Conservation (phyloP, 2,113 vertebrate genomes). For the Heliornis fulica region DNA sequence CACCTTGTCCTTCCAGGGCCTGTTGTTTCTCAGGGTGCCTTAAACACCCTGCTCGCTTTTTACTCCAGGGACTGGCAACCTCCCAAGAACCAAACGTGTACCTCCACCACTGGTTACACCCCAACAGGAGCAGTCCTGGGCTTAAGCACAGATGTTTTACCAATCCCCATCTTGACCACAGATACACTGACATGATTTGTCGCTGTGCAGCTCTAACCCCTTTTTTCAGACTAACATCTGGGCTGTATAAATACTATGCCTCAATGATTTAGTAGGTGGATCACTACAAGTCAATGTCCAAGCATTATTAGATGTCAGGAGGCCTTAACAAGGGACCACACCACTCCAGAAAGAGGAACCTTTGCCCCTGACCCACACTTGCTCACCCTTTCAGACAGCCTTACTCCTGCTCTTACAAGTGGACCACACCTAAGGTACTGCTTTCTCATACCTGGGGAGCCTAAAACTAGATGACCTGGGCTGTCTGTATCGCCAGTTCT, state of each 20-base stretch:
- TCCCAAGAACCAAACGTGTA: background rate
- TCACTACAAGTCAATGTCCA: background rate
- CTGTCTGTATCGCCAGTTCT: background rate
- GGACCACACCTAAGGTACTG: background rate
- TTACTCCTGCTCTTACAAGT: background rate
- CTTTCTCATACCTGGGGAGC: background rate
- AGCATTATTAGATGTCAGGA: background rate
- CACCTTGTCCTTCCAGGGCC: background rate
- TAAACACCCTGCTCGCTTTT: background rate
- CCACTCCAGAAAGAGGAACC: background rate
- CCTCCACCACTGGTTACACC: background rate
- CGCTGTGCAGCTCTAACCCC: background rate
- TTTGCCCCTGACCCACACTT: too few species aligned
- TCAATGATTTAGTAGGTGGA: too few species aligned
- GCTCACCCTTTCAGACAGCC: background rate
- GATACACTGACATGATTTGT: background rate
- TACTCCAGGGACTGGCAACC: background rate
- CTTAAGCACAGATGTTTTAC: background rate
- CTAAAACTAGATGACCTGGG: background rate
- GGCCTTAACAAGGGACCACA: background rate
- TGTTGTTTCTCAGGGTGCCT: background rate
- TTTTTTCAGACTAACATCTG: too few species aligned
- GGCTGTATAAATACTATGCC: background rate
- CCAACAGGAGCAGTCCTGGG: background rate
- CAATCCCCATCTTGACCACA: background rate